A percentile compares a stretch with the other conserved stretches of the same genome.
These are phyloP conservation scores for Panurus biarmicus DNA, from an alignment of 2,113 vertebrate genomes.

Conservation along the genomic window DNA sequence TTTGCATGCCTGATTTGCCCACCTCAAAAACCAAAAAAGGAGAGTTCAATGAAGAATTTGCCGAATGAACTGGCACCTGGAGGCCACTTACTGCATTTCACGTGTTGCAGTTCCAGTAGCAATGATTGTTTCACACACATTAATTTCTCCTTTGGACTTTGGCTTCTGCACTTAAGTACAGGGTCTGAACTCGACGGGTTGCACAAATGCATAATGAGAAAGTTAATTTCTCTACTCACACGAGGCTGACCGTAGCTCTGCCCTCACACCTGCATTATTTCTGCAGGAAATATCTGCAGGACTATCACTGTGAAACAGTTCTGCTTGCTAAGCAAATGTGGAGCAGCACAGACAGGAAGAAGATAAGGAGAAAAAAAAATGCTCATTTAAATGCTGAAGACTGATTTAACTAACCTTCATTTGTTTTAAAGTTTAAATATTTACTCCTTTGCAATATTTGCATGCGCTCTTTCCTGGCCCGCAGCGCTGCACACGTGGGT, in stretches of 20 bases:
- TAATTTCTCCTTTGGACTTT: slow-evolving; percentile 18
- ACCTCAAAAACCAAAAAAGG: not conserved
- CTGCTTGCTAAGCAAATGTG: not conserved
- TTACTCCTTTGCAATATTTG: not conserved
- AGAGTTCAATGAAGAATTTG: not conserved
- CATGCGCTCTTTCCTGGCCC: not conserved
- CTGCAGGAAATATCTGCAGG: not conserved
- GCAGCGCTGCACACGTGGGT: not conserved
- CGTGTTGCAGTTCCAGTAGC: not conserved
- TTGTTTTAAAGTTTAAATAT: slow-evolving; percentile 10
- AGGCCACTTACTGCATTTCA: not conserved
- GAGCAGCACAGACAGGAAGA: not conserved
- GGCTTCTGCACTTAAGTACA: not conserved
- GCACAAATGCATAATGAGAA: not conserved
- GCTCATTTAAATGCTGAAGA: not conserved
- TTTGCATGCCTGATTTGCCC: not conserved
- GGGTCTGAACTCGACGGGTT: not conserved
- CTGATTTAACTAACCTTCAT: not conserved
- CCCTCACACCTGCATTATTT: not conserved
- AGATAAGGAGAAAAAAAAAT: not conserved
- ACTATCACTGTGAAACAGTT: not conserved
- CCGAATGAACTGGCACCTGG: not conserved
- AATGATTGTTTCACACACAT: not conserved
- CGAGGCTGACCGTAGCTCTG: not conserved
- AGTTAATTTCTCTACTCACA: not conserved